phyloP scores from a whole-genome alignment of 2,888 invertebrate genomes.

The Oxytorus armatus region DNA sequence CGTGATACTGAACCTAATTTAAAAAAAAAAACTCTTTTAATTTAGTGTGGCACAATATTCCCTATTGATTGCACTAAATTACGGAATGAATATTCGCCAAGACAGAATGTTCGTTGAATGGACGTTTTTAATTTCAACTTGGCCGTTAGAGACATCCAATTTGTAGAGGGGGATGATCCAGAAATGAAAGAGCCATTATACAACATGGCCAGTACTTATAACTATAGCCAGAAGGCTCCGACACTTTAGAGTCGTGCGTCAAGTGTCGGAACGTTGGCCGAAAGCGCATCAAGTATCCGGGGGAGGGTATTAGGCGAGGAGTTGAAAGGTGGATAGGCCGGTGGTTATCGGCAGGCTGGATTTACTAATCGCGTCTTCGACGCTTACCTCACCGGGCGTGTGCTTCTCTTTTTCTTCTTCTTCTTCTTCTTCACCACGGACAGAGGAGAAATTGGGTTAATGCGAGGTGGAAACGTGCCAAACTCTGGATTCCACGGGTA shows the following conservation, averaged over 20 bases:
- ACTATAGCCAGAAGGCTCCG: background rate
- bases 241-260: conserved; percentile 25
- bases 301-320: conserved; percentile 35
- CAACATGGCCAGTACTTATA: no score
- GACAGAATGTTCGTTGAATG: no score
- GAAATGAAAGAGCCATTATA: no score
- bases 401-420: conserved; percentile 29
- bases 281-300: conserved; percentile 28
- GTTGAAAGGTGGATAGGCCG: conserved; percentile 25
- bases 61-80: no score
- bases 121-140: no score
- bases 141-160: no score
- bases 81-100: no score
- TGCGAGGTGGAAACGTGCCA: conserved; percentile 80
- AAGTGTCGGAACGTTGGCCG: conserved; percentile 40
- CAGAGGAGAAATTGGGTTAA: conserved; percentile 78
- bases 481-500: conserved; percentile 65
- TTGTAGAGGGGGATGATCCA: no score
- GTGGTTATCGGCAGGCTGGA: conserved; percentile 71
- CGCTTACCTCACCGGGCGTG: conserved; percentile 60
- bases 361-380: conserved; percentile 73
- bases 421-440: conserved; percentile 27
- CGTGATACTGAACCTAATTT: no score
- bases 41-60: no score
- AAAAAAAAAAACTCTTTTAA: no score